These are phyloP conservation scores for Noctilio leporinus DNA, from an alignment of 2,113 vertebrate species.

Conservation along the genomic window DNA sequence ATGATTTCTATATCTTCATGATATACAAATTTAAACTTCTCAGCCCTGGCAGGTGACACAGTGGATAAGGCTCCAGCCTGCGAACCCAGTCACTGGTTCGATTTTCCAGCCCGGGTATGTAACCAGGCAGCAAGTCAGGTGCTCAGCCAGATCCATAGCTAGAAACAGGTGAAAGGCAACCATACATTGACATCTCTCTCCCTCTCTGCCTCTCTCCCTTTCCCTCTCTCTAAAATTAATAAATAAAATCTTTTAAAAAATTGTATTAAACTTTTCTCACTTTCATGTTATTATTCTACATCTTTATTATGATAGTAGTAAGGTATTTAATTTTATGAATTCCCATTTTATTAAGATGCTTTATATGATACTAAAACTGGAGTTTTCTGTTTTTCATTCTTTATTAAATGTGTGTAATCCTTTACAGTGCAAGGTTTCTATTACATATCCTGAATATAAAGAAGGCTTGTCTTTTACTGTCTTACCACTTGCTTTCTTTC, in stretches of 20 bases:
- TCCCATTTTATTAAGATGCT: background rate
- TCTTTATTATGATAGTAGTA: background rate
- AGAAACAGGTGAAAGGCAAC: no score
- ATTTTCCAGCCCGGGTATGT: no score
- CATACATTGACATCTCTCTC: no score
- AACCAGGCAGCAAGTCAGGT: no score
- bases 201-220: no score
- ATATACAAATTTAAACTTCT: constrained; percentile 2
- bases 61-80: no score
- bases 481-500: background rate
- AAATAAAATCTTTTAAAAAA: no score
- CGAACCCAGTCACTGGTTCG: no score
- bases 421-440: background rate
- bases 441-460: constrained; percentile 12
- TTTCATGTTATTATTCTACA: constrained; percentile 40
- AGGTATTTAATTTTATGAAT: background rate
- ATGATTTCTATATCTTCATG: background rate
- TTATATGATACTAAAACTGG: constrained; percentile 5
- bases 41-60: no score
- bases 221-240: no score
- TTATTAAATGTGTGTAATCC: constrained; percentile 24
- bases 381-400: constrained; percentile 39
- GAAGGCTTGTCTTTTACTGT: constrained; percentile 7
- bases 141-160: no score
- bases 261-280: constrained; percentile 32